phyloP scores from a whole-genome alignment of 2,888 invertebrate species.

The Andrena chrysosceles region DNA sequence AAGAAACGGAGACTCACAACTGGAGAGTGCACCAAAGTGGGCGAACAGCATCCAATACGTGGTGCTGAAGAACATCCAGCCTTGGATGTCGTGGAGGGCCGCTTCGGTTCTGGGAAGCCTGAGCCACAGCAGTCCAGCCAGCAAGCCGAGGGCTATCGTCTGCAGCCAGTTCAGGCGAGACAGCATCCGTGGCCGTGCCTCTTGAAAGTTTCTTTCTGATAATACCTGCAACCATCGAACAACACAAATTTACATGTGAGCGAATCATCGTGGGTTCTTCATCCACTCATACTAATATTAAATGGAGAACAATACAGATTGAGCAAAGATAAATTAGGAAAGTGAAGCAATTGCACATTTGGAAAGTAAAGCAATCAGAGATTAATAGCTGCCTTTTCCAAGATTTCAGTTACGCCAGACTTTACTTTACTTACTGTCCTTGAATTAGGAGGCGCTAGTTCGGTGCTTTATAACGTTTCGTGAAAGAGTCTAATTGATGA shows the following conservation, averaged over 20 bases:
- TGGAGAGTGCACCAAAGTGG: constrained; percentile 91
- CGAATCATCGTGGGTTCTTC: background rate
- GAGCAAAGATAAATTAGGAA: no score
- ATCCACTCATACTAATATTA: no score
- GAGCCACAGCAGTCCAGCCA: constrained; percentile 92
- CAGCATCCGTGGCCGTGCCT: constrained; percentile 91
- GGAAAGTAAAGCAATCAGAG: no score
- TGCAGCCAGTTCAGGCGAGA: constrained; percentile 92
- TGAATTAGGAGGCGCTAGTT: background rate
- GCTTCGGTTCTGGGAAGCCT: constrained; percentile 91
- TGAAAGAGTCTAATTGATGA: background rate
- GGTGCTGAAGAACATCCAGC: constrained; percentile 94
- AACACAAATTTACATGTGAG: background rate
- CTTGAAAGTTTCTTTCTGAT: constrained; percentile 91
- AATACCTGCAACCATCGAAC: constrained; percentile 85
- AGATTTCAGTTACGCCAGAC: no score
- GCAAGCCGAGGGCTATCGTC: constrained; percentile 89
- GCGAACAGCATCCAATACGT: constrained; percentile 94
- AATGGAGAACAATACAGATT: no score
- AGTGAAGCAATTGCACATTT: no score
- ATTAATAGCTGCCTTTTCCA: no score
- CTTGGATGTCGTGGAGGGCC: constrained; percentile 91
- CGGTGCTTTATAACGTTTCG: background rate
- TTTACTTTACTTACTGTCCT: background rate
- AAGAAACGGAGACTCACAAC: constrained; percentile 87